A percentile compares a stretch with the other conserved stretches of the same genome.
Evolutionary conservation across 2,797 vertebrate species (phyloP).

Genomic region (Monodelphis domestica): DNA sequence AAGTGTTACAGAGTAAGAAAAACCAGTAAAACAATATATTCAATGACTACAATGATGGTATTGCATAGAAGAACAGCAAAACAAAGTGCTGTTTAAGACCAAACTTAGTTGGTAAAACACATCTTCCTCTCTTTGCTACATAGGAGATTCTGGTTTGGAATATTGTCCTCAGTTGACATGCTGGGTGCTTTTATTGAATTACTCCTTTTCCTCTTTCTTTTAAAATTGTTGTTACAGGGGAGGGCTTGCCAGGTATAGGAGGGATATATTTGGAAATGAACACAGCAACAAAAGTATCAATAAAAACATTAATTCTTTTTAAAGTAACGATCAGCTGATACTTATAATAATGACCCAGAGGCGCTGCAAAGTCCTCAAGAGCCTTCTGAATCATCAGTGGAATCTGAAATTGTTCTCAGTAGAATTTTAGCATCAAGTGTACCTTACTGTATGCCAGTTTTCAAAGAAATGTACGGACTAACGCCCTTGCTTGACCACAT

Average conservation of each 20-base stretch:
- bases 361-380: not conserved
- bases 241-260: not conserved
- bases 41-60: not conserved
- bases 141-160: not conserved
- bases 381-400: slow-evolving; percentile 3
- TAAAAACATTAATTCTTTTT: not conserved
- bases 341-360: not conserved
- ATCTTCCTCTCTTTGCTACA: not conserved
- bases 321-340: fast-evolving
- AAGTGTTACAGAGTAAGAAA: not conserved
- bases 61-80: not conserved
- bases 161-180: not conserved
- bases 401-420: not conserved
- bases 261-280: not conserved
- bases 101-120: not conserved
- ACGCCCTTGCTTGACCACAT: not conserved
- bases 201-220: not conserved
- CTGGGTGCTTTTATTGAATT: not conserved
- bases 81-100: not conserved
- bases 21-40: not conserved
- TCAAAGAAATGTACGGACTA: not conserved
- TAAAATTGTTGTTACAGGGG: not conserved
- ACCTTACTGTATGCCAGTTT: slow-evolving; percentile 5
- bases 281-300: not conserved
- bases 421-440: not conserved